Evolutionary conservation across 1,140 invertebrate genomes (phyloP).

Genomic region (Trichogramma pretiosum): DNA sequence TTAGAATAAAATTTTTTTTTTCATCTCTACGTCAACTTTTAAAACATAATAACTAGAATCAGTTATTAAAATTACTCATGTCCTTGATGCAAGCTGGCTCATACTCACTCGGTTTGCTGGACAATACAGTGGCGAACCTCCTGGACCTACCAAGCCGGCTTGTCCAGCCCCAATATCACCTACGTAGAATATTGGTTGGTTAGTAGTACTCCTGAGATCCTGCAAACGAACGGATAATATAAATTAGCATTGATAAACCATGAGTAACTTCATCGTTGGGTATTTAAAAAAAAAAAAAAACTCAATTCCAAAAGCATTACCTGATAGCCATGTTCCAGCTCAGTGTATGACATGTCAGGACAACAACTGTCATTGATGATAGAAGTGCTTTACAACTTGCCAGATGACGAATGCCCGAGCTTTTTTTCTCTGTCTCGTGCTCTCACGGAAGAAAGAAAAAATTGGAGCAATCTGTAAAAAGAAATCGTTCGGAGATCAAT

Average conservation of each 20-base stretch:
- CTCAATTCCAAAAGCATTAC: no score
- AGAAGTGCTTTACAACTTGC: slow-evolving; percentile 16
- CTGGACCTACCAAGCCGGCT: slow-evolving; percentile 31
- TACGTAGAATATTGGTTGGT: slow-evolving; percentile 41
- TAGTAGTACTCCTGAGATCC: slow-evolving; percentile 41
- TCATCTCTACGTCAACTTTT: background rate
- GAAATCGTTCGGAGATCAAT: no score
- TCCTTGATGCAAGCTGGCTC: background rate
- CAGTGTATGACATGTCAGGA: slow-evolving; percentile 79
- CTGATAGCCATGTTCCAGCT: slow-evolving; percentile 82
- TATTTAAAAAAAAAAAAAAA: background rate
- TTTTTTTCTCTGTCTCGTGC: background rate
- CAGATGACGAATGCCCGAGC: no score
- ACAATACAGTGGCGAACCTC: slow-evolving; percentile 35
- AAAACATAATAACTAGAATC: background rate
- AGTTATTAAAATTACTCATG: background rate
- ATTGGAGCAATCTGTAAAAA: background rate
- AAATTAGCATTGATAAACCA: background rate
- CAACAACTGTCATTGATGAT: slow-evolving; percentile 38
- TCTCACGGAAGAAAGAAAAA: background rate
- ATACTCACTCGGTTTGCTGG: slow-evolving; percentile 37
- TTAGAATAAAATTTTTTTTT: slow-evolving; percentile 6
- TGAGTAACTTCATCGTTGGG: background rate
- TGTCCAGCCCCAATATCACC: slow-evolving; percentile 36
- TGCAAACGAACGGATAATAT: slow-evolving; percentile 15